Percentiles rank a stretch among this genome's conserved stretches.
These are phyloP conservation scores for Drosophila ochracea DNA, from an alignment of 2,888 invertebrate species.

Conservation along the genomic window DNA sequence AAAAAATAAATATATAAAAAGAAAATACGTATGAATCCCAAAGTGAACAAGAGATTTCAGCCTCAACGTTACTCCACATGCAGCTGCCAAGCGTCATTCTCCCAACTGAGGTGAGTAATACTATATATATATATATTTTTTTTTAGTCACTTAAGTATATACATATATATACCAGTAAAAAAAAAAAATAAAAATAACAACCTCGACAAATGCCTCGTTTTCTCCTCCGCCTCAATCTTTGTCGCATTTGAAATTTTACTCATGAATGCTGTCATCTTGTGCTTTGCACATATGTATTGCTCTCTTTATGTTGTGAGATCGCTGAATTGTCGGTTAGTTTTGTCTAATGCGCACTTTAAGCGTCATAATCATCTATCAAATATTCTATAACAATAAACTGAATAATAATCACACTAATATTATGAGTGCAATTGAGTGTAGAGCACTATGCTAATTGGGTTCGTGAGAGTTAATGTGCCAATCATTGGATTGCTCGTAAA, in stretches of 20 bases:
- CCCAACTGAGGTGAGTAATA: slow-evolving; percentile 64
- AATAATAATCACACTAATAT: slow-evolving; percentile 25
- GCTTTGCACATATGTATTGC: background rate
- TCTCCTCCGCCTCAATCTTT: slow-evolving; percentile 3
- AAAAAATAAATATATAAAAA: background rate
- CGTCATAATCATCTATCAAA: slow-evolving; percentile 32
- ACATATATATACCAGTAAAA: background rate
- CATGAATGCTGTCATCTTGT: slow-evolving; percentile 31
- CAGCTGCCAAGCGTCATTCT: slow-evolving; percentile 57
- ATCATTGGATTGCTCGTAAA: slow-evolving; percentile 35
- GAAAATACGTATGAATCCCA: slow-evolving; percentile 11
- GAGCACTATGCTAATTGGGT: slow-evolving; percentile 43
- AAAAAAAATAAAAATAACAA: background rate
- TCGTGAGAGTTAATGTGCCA: slow-evolving; percentile 43
- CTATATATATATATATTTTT: background rate
- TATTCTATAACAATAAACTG: slow-evolving; percentile 17
- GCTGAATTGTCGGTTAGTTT: slow-evolving; percentile 12
- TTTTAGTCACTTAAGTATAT: background rate
- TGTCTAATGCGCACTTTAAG: slow-evolving; percentile 27
- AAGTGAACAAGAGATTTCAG: slow-evolving; percentile 28
- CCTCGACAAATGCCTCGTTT: slow-evolving; percentile 24
- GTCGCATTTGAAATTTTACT: background rate
- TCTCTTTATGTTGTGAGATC: background rate
- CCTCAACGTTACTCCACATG: slow-evolving; percentile 26
- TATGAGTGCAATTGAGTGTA: slow-evolving; percentile 24